These are phyloP conservation scores for Kryptolebias marmoratus DNA, from an alignment of 2,113 vertebrate genomes.

Conservation along the genomic window DNA sequence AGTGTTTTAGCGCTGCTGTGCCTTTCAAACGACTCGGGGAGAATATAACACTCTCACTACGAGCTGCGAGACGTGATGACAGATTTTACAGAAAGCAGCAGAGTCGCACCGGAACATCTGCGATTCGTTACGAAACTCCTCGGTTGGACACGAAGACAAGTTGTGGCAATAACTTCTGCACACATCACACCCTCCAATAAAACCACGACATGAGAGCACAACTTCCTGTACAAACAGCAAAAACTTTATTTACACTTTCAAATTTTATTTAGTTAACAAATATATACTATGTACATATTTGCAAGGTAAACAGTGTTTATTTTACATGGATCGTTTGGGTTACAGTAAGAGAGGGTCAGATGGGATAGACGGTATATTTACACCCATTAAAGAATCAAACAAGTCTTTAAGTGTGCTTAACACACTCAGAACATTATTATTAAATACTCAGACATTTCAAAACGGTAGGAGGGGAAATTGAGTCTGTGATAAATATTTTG, in stretches of 20 bases:
- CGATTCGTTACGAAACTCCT: background rate
- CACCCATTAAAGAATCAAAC: slow-evolving; percentile 83
- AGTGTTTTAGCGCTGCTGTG: too few species aligned
- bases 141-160: background rate
- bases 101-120: background rate
- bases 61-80: background rate
- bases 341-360: slow-evolving; percentile 59
- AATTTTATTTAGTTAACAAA: slow-evolving; percentile 94
- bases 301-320: slow-evolving; percentile 85
- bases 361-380: slow-evolving; percentile 80
- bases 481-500: slow-evolving; percentile 60
- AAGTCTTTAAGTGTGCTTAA: slow-evolving; percentile 51
- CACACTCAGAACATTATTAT: slow-evolving; percentile 69
- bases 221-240: slow-evolving; percentile 82
- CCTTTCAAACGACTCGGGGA: background rate
- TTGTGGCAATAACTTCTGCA: background rate
- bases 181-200: background rate
- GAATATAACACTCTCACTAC: background rate
- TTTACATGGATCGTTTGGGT: slow-evolving; percentile 73
- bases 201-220: background rate
- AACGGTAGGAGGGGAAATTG: slow-evolving; percentile 25
- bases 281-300: slow-evolving; percentile 89
- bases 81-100: background rate
- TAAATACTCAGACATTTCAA: slow-evolving; percentile 75
- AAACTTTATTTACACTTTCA: slow-evolving; percentile 96